phyloP scores from a whole-genome alignment of 2,113 vertebrate genomes.

The Mesitornis unicolor region DNA sequence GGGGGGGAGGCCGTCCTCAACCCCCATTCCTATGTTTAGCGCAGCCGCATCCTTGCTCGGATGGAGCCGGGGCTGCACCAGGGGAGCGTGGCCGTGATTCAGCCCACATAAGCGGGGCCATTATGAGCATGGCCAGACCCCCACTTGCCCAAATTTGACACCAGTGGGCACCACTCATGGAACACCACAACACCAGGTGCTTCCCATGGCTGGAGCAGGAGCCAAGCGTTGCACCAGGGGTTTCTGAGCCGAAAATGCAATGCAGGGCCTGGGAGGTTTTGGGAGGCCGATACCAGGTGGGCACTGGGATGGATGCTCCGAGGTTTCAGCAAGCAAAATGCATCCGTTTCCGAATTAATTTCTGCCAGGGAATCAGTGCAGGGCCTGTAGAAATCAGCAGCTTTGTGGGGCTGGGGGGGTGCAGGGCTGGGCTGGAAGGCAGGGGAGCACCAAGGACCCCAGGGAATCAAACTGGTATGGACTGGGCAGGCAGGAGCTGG shows the following conservation, averaged over 20 bases:
- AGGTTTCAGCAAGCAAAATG: background rate
- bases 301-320: background rate
- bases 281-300: background rate
- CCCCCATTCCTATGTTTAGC: background rate
- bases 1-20: rapidly evolving
- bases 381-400: rapidly evolving
- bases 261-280: background rate
- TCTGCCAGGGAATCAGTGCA: rapidly evolving
- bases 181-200: too few relatives aligned
- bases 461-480: too few relatives aligned
- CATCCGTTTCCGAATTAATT: rapidly evolving
- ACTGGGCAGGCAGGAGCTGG: too few relatives aligned
- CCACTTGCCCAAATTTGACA: rapidly evolving
- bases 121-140: background rate
- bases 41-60: background rate
- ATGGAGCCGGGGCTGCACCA: background rate
- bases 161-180: rapidly evolving
- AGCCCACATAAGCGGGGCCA: rapidly evolving
- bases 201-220: background rate
- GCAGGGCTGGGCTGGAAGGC: background rate
- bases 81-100: background rate
- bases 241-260: rapidly evolving
- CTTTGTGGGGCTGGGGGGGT: background rate
- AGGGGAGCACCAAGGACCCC: background rate
- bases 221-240: rapidly evolving